These are phyloP conservation scores for Nasonovia ribisnigri DNA, from an alignment of 2,888 invertebrate genomes.

Conservation along the genomic window DNA sequence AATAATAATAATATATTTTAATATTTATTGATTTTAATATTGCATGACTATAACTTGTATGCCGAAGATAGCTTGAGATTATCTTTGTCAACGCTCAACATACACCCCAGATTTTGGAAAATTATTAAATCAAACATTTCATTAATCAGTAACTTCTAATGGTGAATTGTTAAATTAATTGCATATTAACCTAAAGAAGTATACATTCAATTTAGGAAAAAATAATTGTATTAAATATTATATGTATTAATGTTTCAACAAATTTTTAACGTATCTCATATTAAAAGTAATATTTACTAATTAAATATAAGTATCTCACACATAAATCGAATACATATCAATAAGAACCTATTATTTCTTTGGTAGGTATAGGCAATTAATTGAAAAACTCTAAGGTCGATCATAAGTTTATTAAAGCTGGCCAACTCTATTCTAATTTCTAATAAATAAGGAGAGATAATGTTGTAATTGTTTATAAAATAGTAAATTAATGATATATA, in stretches of 20 bases:
- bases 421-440: neutral
- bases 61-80: too few species aligned
- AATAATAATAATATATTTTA: neutral
- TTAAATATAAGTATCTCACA: neutral
- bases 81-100: too few species aligned
- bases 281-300: neutral
- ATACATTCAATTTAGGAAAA: neutral
- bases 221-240: neutral
- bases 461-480: neutral
- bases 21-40: neutral
- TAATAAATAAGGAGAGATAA: neutral
- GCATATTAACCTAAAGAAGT: neutral
- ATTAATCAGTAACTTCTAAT: neutral
- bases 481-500: neutral
- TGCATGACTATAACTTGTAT: too few species aligned
- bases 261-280: neutral
- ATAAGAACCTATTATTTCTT: neutral
- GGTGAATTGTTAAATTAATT: neutral
- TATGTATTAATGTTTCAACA: neutral
- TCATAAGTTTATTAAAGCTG: neutral
- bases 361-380: rapidly evolving
- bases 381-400: neutral
- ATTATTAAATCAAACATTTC: neutral
- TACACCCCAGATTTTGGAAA: too few species aligned
- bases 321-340: neutral